A percentile compares a stretch with the other conserved stretches of the same genome.
These are phyloP conservation scores for Stramonita haemastoma DNA, from an alignment of 2,888 invertebrate genomes.

Conservation along the genomic window DNA sequence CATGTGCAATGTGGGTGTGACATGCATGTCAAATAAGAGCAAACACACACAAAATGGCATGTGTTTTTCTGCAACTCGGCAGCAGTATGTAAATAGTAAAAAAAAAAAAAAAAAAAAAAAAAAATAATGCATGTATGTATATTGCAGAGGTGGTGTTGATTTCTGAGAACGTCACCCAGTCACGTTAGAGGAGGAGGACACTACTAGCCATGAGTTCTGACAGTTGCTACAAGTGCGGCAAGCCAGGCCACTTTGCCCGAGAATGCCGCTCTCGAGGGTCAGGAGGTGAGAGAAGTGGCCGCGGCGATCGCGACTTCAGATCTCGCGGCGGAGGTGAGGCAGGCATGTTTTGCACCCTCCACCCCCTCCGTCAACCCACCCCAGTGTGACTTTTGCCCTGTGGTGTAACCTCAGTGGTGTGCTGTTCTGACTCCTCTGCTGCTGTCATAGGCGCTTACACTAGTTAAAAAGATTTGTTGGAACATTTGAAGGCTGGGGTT, in stretches of 20 bases:
- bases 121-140: no score
- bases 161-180: constrained; percentile 27
- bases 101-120: not conserved
- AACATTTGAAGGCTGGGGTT: not conserved
- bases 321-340: constrained; percentile 44
- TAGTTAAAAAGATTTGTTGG: not conserved
- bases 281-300: constrained; percentile 52
- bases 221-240: constrained; percentile 92
- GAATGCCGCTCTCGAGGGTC: constrained; percentile 62
- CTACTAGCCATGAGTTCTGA: constrained; percentile 42
- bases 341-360: constrained; percentile 43
- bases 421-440: no score
- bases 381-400: not conserved
- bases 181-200: no score
- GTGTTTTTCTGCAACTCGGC: no score
- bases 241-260: constrained; percentile 81
- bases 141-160: constrained; percentile 41
- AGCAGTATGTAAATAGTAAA: no score
- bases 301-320: constrained; percentile 50
- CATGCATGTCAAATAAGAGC: no score
- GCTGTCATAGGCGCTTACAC: no score
- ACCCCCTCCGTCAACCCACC: not conserved
- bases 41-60: no score
- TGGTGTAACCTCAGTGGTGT: no score
- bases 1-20: no score